phyloP scores from a whole-genome alignment of 2,797 vertebrate genomes.

The Orestias chungarensis region DNA sequence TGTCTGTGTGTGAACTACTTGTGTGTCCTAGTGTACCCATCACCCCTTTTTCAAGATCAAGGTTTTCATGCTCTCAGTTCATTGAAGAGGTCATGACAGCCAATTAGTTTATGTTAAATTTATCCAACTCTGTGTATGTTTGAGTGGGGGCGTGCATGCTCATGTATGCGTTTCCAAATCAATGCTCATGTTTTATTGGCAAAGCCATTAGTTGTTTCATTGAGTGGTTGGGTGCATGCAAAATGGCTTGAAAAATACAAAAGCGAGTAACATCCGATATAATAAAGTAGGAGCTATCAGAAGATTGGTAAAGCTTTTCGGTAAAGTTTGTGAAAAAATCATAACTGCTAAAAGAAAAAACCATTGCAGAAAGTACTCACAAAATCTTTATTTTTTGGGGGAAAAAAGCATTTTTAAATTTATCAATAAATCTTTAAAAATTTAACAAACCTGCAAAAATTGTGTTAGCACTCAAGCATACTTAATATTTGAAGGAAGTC shows the following conservation, averaged over 20 bases:
- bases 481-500: too few relatives aligned
- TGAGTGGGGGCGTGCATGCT: constrained; percentile 13
- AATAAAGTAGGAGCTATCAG: constrained; percentile 28
- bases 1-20: constrained; percentile 34
- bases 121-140: constrained; percentile 46
- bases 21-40: constrained; percentile 48
- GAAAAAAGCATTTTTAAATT: too few relatives aligned
- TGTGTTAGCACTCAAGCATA: too few relatives aligned
- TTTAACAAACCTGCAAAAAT: too few relatives aligned
- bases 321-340: not conserved
- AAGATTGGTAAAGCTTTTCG: not conserved
- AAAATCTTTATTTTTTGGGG: not conserved
- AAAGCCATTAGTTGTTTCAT: constrained; percentile 62
- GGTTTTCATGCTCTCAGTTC: constrained; percentile 55
- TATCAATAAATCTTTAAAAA: too few relatives aligned
- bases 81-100: constrained; percentile 68
- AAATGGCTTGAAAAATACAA: constrained; percentile 23
- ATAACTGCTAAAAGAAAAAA: not conserved
- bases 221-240: constrained; percentile 35
- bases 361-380: not conserved
- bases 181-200: constrained; percentile 65
- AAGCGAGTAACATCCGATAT: constrained; percentile 33
- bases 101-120: constrained; percentile 71
- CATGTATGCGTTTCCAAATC: constrained; percentile 42
- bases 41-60: constrained; percentile 62